phyloP scores from a whole-genome alignment of 2,113 vertebrate genomes.

The Elaphurus davidianus region DNA sequence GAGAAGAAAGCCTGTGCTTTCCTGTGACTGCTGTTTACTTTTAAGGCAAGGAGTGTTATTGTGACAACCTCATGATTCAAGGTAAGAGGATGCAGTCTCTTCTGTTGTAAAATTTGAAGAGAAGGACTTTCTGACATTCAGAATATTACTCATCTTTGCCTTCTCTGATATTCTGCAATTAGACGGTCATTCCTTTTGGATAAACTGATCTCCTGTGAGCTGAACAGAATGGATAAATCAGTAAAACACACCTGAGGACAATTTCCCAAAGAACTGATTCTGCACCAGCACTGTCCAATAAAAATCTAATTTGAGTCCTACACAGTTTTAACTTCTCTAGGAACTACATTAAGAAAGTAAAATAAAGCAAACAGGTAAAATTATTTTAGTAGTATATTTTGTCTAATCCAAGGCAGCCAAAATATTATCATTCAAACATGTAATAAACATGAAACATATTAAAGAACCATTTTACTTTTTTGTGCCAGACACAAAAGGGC shows the following conservation, averaged over 20 bases:
- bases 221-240: not conserved
- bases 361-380: not conserved
- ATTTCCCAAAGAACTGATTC: not conserved
- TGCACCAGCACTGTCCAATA: accelerated
- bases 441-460: not conserved
- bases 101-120: not conserved
- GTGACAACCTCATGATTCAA: not conserved
- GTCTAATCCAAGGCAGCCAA: not conserved
- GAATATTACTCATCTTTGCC: not conserved
- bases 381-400: not conserved
- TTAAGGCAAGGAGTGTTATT: not conserved
- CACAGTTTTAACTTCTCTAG: not conserved
- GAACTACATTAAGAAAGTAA: not conserved
- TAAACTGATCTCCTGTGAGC: not conserved
- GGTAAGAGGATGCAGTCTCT: not conserved
- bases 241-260: not conserved
- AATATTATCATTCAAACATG: not conserved
- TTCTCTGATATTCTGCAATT: not conserved
- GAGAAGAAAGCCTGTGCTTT: not conserved
- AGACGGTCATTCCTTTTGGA: not conserved
- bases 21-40: not conserved
- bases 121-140: not conserved
- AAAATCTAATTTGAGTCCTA: not conserved
- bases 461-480: not conserved
- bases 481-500: not conserved